Conservation (phyloP, 1,140 invertebrate species). For the Caenorhabditis remanei region DNA sequence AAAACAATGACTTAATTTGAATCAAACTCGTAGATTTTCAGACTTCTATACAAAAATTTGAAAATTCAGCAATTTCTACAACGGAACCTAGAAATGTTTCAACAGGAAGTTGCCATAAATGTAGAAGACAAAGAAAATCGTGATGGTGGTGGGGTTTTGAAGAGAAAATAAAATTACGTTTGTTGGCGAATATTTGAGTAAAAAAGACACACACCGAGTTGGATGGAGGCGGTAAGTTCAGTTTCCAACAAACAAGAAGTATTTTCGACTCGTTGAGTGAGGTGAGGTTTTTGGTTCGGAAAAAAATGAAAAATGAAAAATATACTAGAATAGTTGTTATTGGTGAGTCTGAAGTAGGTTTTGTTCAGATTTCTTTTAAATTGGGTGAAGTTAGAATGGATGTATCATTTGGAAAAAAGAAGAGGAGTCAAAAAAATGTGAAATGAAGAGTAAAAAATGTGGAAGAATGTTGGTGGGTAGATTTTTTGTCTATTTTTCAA, state of each 20-base stretch:
- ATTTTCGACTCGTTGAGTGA: slow-evolving; percentile 39
- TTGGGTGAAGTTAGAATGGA: neutral
- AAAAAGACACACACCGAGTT: slow-evolving; percentile 39
- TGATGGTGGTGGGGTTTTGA: slow-evolving; percentile 15
- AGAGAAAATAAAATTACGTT: slow-evolving; percentile 52
- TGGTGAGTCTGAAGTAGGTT: neutral
- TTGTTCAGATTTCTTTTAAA: neutral
- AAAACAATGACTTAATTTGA: neutral
- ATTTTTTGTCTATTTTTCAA: too few relatives aligned
- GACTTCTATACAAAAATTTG: too few relatives aligned
- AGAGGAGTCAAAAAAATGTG: neutral
- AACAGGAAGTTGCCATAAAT: slow-evolving; percentile 18
- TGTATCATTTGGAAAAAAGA: neutral
- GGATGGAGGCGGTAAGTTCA: slow-evolving; percentile 42
- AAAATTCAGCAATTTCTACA: neutral
- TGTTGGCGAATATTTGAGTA: slow-evolving; percentile 54
- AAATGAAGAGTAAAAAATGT: too few relatives aligned
- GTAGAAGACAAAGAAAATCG: neutral
- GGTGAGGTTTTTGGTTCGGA: slow-evolving; percentile 21
- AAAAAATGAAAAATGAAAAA: neutral
- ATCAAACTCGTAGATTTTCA: neutral
- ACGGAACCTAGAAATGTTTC: slow-evolving; percentile 11
- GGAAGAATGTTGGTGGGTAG: too few relatives aligned
- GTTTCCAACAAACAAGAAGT: slow-evolving; percentile 54
- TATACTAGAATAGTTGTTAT: slow-evolving; percentile 9